These are phyloP conservation scores for Pluvialis apricaria DNA, from an alignment of 2,113 vertebrate species.

Conservation along the genomic window DNA sequence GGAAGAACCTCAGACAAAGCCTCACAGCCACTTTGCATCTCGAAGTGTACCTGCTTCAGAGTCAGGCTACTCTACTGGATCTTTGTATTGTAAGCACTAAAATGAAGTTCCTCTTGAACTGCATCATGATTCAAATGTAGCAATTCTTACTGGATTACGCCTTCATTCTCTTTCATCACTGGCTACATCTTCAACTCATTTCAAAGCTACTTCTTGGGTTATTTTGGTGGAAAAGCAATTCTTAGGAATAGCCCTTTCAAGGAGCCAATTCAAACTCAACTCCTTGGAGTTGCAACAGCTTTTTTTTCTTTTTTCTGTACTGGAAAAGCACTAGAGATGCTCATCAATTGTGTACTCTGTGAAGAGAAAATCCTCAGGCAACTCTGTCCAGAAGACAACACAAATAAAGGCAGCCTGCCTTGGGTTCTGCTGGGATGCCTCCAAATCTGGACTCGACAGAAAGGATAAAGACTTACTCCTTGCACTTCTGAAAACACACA, in stretches of 20 bases:
- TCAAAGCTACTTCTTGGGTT: neutral
- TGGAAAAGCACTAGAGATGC: neutral
- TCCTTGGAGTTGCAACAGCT: neutral
- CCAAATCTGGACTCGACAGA: neutral
- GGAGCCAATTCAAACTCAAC: neutral
- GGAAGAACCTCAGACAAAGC: neutral
- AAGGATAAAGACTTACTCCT: neutral
- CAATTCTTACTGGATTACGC: neutral
- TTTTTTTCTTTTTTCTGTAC: neutral
- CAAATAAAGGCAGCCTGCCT: neutral
- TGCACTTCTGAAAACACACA: too few species aligned
- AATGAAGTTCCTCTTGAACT: neutral
- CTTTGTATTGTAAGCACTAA: too few species aligned
- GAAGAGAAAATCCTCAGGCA: neutral
- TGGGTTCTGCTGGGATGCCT: neutral
- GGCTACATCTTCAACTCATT: neutral
- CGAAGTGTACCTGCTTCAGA: neutral
- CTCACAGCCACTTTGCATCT: neutral
- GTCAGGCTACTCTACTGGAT: neutral
- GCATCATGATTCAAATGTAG: accelerated
- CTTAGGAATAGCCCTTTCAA: neutral
- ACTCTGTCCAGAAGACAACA: neutral
- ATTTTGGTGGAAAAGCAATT: neutral
- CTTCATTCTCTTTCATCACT: neutral
- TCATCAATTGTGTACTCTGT: neutral